Evolutionary conservation across 1,140 invertebrate genomes (phyloP), one percentile per base, ranked within the genome.

Genomic region (Lucilia cuprina): DNA sequence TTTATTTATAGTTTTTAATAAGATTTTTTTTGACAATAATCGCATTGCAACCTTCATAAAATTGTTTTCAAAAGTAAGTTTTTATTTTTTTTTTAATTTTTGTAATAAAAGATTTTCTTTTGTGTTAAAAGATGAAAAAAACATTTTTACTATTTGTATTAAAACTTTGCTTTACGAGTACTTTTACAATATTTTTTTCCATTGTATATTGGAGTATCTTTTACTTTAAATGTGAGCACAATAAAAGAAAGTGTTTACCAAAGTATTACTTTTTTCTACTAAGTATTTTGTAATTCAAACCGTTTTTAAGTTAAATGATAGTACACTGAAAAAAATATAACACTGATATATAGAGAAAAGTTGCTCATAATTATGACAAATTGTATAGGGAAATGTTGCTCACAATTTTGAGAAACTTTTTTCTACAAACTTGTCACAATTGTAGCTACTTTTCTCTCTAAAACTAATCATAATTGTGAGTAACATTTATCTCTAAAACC

Each of bases 81-180:
- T 60, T n/a, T 60, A 25, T 21, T 21, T 19, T 21, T n/a, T 70
- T 21, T 19, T 1, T 30, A 30, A 30, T 30, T 21, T 21, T 25
- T 70, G 65, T 70, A 70, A 19, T 70, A 70, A 70, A 70, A 70
- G 65, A 21, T 70, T 70, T 70, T 21, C 65, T 70, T 70, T 70
- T 70, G 10, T 70, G 65, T 55, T 55, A 55, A 17, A 41, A 41
- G 41, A 41, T 8, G 10, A 41, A 55, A 55, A n/a, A 55, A 55
- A 14, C 50, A 55, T 55, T 55, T 55, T 10, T 70, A 70, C 10
- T 25, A 9, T 19, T 70, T 70, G 19, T 70, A 70, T 21, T 70
- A 21, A 7, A 70, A 21, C 65, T 70, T 70, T 13, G 50, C 50
- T 55, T 55, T 49, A 49, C 25, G 25, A 30, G 25, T 30, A 30